phyloP scores from a whole-genome alignment of 2,888 invertebrate species.

The Hyles lineata region DNA sequence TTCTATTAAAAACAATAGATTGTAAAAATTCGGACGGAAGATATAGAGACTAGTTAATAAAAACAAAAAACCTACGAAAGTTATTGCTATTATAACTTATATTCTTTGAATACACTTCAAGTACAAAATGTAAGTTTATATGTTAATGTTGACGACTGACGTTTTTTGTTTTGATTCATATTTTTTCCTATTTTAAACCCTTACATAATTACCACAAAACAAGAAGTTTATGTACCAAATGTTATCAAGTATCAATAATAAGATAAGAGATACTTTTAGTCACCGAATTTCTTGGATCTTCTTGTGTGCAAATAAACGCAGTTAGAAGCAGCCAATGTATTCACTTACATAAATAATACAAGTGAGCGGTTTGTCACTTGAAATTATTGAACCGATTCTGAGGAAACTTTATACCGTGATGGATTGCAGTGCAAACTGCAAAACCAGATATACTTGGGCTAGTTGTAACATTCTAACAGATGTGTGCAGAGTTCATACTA shows the following conservation, averaged over 20 bases:
- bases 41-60: no score
- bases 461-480: background rate
- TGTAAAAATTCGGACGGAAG: no score
- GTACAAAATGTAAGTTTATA: no score
- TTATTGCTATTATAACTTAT: no score
- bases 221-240: conserved; percentile 4
- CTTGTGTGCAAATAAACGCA: background rate
- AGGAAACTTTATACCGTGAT: background rate
- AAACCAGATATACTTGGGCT: background rate
- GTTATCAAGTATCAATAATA: conserved; percentile 11
- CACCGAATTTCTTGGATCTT: background rate
- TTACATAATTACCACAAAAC: background rate
- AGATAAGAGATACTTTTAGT: conserved; percentile 8
- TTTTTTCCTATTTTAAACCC: background rate
- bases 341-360: background rate
- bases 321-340: background rate
- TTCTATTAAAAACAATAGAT: no score
- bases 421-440: background rate
- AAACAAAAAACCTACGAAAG: no score
- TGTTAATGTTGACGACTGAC: no score
- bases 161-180: conserved; percentile 4
- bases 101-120: no score
- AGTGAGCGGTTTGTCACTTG: conserved; percentile 6
- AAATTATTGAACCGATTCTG: conserved; percentile 18
- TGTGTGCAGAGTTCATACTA: background rate